Base-by-base conservation (phyloP, 2,113 vertebrate genomes). In the Anguilla rostrata region DNA sequence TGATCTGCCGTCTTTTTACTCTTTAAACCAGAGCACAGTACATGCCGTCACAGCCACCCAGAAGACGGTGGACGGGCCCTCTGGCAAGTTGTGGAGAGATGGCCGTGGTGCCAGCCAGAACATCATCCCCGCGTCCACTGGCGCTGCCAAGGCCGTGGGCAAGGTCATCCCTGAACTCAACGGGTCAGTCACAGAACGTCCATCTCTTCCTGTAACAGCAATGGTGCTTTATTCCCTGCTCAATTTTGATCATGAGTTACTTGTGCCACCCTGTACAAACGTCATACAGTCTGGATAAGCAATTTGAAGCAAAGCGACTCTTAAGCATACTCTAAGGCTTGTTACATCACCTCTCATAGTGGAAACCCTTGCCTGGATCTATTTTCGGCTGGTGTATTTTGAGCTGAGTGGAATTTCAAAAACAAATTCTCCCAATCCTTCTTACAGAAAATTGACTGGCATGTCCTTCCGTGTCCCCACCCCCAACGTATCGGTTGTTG, bases 391-490 rank as follows among this genome's bases (percentile, higher is more conserved):
- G 66, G 26, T 75, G 26, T 75, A 29, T 75, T 34, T 26, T 34
- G 1, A 75, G 66, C 9, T 11, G n/a, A 75, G n/a, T n/a, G 8
- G 4, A 29, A 26, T 75, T 9, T 34, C 26, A 34, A n/a, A 75
- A 75, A 75, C 4, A 20, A 26, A 71, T 71, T n/a, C 49, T 53
- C 14, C 41, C 29, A 9, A 57, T 12, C 63, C 34, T 1, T 0
- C 0, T 88, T 89, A 87, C 41, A 99, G 98, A 85, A 99, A 99
- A 90, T 95, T 98, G 87, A 99, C 98, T 2, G 98, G 98, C 88
- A 99, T 99, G 98, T 98, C 98, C 88, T 99, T 99, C 97, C 96
- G 98, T 85, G 98, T 99, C 12, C 98, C 98, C 85, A 98, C 97
- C 66, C 97, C 97, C 91, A 99, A 99, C 0, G 98, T 99, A 84